Conservation (phyloP, 2,797 vertebrate species). For the Microctenopoma lineatum region DNA sequence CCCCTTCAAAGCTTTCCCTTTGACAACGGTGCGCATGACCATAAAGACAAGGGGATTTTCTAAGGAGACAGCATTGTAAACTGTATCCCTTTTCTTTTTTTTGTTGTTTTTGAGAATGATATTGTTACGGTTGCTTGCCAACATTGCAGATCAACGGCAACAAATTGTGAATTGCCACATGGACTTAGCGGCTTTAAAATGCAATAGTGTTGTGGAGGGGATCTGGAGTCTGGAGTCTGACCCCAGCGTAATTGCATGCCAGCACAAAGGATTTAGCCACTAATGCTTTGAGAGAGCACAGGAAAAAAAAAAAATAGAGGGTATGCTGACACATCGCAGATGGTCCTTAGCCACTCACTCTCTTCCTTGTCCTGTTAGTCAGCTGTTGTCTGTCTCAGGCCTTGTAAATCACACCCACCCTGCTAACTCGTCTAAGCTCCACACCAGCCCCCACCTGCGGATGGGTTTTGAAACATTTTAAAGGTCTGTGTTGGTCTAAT, state of each 20-base stretch:
- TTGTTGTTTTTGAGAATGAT: slow-evolving; percentile 52
- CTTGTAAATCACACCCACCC: slow-evolving; percentile 63
- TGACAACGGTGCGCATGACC: background rate
- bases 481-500: slow-evolving; percentile 14
- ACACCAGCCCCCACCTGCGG: slow-evolving; percentile 12
- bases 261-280: slow-evolving; percentile 83
- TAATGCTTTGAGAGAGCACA: slow-evolving; percentile 77
- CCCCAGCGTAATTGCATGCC: slow-evolving; percentile 80
- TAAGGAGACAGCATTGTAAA: slow-evolving; percentile 17
- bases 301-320: slow-evolving; percentile 30
- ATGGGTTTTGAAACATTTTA: slow-evolving; percentile 30
- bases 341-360: slow-evolving; percentile 66
- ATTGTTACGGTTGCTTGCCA: slow-evolving; percentile 64
- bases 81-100: slow-evolving; percentile 23
- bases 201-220: slow-evolving; percentile 69
- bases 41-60: slow-evolving; percentile 43
- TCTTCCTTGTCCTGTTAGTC: slow-evolving; percentile 63
- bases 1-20: slow-evolving; percentile 16
- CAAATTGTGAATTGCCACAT: slow-evolving; percentile 75
- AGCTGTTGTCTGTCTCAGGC: slow-evolving; percentile 68
- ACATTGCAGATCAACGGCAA: slow-evolving; percentile 68
- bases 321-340: slow-evolving; percentile 79
- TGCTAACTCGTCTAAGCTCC: slow-evolving; percentile 52
- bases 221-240: slow-evolving; percentile 74
- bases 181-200: slow-evolving; percentile 80